phyloP scores from a whole-genome alignment of 2,888 invertebrate genomes.

The Callyntrura guangdongensis region DNA sequence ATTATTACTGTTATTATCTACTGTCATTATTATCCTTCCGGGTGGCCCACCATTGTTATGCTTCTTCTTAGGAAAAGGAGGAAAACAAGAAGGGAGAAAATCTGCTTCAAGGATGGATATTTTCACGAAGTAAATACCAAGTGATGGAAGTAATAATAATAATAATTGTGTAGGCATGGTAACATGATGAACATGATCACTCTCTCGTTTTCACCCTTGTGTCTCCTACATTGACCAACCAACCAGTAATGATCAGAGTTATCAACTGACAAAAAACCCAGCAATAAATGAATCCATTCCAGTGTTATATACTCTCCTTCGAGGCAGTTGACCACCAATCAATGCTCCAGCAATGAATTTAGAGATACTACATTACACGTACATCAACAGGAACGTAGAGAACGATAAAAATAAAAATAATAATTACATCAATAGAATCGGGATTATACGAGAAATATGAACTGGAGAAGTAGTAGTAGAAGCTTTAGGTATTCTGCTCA shows the following conservation, averaged over 20 bases:
- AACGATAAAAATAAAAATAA: constrained; percentile 30
- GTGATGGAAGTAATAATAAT: constrained; percentile 27
- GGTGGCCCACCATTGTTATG: constrained; percentile 31
- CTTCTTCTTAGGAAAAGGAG: neutral
- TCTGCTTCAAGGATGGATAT: neutral
- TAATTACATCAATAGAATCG: constrained; percentile 32
- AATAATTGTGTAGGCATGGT: constrained; percentile 36
- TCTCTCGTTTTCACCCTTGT: neutral
- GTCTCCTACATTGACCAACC: neutral
- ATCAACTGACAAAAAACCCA: neutral
- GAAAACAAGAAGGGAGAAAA: constrained; percentile 37
- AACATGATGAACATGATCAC: neutral
- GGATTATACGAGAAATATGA: constrained; percentile 47
- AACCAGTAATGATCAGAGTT: neutral
- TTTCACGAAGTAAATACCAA: neutral
- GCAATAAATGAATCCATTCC: neutral
- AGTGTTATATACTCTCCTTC: neutral
- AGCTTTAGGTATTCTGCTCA: neutral
- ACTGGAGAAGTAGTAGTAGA: constrained; percentile 22
- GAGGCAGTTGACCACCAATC: neutral
- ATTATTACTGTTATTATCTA: constrained; percentile 31
- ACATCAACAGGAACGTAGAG: neutral
- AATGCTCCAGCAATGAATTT: neutral
- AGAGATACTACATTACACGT: neutral
- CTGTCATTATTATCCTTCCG: constrained; percentile 58